These are phyloP conservation scores for Callocephalon fimbriatum DNA, from an alignment of 2,113 vertebrate genomes.

Conservation along the genomic window DNA sequence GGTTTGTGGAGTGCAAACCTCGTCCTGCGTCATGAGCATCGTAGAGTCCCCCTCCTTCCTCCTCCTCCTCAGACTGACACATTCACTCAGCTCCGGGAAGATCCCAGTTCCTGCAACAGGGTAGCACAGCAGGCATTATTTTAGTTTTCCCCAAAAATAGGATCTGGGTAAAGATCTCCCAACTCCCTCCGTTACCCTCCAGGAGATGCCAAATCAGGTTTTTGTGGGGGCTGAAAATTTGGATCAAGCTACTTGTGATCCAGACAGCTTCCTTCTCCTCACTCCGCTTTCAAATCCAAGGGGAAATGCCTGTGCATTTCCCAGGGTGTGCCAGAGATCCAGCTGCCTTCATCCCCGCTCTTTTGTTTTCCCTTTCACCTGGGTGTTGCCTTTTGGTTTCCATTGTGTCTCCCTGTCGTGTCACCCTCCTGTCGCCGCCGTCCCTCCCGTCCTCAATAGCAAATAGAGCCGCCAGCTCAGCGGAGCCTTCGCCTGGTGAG, in stretches of 20 bases:
- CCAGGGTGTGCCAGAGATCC: background rate
- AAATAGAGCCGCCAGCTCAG: conserved; percentile 78
- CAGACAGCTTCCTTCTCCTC: background rate
- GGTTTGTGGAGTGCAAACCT: background rate
- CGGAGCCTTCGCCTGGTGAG: conserved; percentile 80
- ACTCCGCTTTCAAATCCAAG: background rate
- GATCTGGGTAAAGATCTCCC: conserved; percentile 22
- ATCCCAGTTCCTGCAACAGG: background rate
- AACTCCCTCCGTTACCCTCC: background rate
- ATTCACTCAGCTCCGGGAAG: background rate
- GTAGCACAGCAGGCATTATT: conserved; percentile 33
- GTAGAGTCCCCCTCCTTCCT: background rate
- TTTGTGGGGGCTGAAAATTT: conserved; percentile 28
- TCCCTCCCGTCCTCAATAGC: conserved; percentile 67
- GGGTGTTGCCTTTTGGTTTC: conserved; percentile 64
- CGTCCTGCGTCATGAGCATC: background rate
- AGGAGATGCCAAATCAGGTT: background rate
- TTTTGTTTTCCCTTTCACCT: background rate
- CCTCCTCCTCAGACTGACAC: conserved; percentile 14
- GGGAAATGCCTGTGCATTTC: background rate
- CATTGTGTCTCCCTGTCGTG: conserved; percentile 56
- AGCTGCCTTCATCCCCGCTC: background rate
- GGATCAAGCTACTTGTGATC: background rate
- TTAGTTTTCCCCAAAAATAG: conserved; percentile 37
- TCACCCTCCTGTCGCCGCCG: background rate